Conservation (phyloP, 2,113 vertebrate genomes). For the Heloderma charlesbogerti region DNA sequence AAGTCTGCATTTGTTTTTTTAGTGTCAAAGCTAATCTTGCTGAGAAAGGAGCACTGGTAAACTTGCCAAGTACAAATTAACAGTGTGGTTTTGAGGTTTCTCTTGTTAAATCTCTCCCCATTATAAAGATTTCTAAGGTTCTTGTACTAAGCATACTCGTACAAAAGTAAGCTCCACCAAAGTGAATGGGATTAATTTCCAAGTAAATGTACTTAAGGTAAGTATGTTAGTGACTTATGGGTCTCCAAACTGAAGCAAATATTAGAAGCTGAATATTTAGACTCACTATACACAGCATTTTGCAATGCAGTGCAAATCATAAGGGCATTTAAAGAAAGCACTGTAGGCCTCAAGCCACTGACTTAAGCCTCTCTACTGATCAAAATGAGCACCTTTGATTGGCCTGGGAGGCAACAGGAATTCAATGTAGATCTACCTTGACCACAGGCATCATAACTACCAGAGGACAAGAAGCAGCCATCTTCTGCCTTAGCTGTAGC, state of each 20-base stretch:
- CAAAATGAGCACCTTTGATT: neutral
- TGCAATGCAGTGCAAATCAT: neutral
- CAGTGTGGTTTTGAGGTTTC: neutral
- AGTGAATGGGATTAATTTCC: neutral
- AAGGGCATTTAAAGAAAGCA: neutral
- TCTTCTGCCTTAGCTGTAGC: neutral
- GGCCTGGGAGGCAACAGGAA: neutral
- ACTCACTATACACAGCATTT: neutral
- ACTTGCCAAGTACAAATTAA: fast-evolving
- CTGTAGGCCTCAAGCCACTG: neutral
- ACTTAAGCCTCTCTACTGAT: neutral
- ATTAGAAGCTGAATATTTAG: neutral
- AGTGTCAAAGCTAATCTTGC: neutral
- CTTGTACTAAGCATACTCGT: neutral
- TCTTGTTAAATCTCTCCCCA: neutral
- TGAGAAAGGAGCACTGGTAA: neutral
- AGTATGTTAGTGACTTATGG: neutral
- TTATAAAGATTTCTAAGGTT: neutral
- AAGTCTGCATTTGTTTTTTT: neutral
- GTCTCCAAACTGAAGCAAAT: neutral
- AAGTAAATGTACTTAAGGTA: neutral
- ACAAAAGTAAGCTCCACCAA: neutral
- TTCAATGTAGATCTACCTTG: neutral
- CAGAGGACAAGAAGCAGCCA: neutral
- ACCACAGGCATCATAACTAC: neutral